These are phyloP conservation scores for Sisyra nigra DNA, from an alignment of 2,888 invertebrate species.

Conservation along the genomic window DNA sequence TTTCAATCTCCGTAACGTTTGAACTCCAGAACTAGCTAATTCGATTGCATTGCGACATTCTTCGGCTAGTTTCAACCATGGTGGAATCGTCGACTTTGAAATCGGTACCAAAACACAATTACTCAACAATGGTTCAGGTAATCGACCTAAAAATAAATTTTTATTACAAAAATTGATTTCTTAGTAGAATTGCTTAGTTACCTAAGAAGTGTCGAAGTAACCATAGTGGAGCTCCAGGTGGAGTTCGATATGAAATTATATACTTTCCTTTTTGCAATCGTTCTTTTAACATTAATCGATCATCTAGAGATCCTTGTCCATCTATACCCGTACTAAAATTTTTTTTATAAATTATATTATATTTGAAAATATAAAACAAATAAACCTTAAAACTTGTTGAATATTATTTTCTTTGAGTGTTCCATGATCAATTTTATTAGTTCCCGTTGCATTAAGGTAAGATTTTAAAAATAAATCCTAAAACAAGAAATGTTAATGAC, in stretches of 20 bases:
- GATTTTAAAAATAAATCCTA: constrained; percentile 4
- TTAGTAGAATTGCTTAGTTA: background rate
- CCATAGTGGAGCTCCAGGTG: constrained; percentile 4
- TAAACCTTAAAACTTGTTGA: background rate
- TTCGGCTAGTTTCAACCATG: constrained; percentile 1
- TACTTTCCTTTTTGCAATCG: constrained; percentile 1
- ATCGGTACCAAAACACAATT: background rate
- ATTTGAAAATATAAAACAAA: too few species aligned
- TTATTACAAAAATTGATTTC: background rate
- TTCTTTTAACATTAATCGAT: constrained; percentile 2
- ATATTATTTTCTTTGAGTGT: background rate
- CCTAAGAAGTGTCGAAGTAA: constrained; percentile 5
- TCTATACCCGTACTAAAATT: constrained; percentile 1
- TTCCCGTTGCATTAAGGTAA: background rate
- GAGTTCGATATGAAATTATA: constrained; percentile 2
- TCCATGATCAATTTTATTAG: background rate
- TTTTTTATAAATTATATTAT: too few species aligned
- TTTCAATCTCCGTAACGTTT: constrained; percentile 1
- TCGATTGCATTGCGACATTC: constrained; percentile 4
- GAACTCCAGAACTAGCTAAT: constrained; percentile 1
- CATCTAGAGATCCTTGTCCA: constrained; percentile 4
- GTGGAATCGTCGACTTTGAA: background rate
- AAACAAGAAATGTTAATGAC: background rate
- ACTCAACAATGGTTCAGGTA: constrained; percentile 2
- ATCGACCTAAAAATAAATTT: background rate